These are phyloP conservation scores for Agrotis exclamationis DNA, from an alignment of 2,888 invertebrate genomes.

Conservation along the genomic window DNA sequence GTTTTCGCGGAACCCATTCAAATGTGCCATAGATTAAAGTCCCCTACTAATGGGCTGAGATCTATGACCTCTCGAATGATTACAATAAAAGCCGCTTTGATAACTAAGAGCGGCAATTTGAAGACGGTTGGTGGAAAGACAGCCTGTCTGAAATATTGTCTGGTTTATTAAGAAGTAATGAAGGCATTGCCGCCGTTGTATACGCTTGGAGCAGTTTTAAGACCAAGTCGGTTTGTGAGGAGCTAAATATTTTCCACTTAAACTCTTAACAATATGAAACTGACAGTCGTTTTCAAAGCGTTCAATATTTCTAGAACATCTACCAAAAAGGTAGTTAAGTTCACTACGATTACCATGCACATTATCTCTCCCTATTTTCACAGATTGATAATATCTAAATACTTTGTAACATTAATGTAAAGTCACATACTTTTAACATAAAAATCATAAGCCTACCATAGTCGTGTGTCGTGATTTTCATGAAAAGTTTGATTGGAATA, in stretches of 20 bases:
- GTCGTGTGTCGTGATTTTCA: too few relatives aligned
- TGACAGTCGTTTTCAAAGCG: background rate
- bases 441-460: too few relatives aligned
- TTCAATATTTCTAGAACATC: too few relatives aligned
- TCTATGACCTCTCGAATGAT: constrained; percentile 78
- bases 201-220: background rate
- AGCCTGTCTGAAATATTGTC: constrained; percentile 25
- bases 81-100: constrained; percentile 78
- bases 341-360: too few relatives aligned
- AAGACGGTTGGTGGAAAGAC: constrained; percentile 59
- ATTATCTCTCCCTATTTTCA: too few relatives aligned
- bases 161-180: constrained; percentile 33
- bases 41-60: constrained; percentile 74
- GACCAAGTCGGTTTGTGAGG: background rate
- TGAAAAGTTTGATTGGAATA: background rate
- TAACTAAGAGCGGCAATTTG: constrained; percentile 81
- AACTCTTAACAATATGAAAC: background rate
- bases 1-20: constrained; percentile 61
- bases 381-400: background rate
- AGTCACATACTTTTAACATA: too few relatives aligned
- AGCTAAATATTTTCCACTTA: background rate
- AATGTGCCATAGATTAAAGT: constrained; percentile 59
- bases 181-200: constrained; percentile 12
- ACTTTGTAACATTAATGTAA: background rate
- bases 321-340: too few relatives aligned